A percentile compares a stretch with the other conserved stretches of the same genome.
Evolutionary conservation across 2,888 invertebrate species (phyloP).

Genomic region (Drosophila niveifrons): DNA sequence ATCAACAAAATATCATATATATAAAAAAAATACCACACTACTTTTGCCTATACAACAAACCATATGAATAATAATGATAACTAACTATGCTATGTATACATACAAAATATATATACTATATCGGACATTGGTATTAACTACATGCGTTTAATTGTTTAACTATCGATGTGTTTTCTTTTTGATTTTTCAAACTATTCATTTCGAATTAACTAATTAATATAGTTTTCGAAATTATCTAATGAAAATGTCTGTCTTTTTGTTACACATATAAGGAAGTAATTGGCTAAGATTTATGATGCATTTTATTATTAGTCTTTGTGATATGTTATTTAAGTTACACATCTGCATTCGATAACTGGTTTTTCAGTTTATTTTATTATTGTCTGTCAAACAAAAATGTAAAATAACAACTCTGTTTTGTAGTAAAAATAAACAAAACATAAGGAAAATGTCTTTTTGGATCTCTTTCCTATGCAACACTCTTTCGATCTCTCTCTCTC

Average conservation of each 20-base stretch:
- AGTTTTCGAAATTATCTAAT: slow-evolving; percentile 2
- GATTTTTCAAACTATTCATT: slow-evolving; percentile 39
- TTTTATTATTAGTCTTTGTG: slow-evolving; percentile 50
- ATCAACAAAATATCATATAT: slow-evolving; percentile 28
- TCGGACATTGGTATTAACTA: slow-evolving; percentile 71
- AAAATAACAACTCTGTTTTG: slow-evolving; percentile 63
- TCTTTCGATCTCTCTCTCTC: slow-evolving; percentile 40
- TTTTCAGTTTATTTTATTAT: slow-evolving; percentile 21
- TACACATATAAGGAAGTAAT: slow-evolving; percentile 4
- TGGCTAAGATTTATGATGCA: slow-evolving; percentile 23
- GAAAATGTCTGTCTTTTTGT: slow-evolving; percentile 3
- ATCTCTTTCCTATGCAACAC: slow-evolving; percentile 77
- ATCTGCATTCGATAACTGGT: slow-evolving; percentile 57
- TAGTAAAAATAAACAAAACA: slow-evolving; percentile 63
- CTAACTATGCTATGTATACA: slow-evolving; percentile 57
- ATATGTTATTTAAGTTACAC: slow-evolving; percentile 17
- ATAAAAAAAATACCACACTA: slow-evolving; percentile 21
- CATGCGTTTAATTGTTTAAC: slow-evolving; percentile 63
- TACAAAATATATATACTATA: slow-evolving; percentile 58
- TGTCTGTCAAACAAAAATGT: slow-evolving; percentile 59
- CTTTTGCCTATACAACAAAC: slow-evolving; percentile 28
- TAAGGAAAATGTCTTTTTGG: slow-evolving; percentile 84
- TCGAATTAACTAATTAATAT: slow-evolving; percentile 2
- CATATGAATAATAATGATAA: slow-evolving; percentile 43
- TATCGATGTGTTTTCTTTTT: slow-evolving; percentile 70